Evolutionary conservation across 2,113 vertebrate genomes (phyloP).

Genomic region (Ictalurus punctatus): DNA sequence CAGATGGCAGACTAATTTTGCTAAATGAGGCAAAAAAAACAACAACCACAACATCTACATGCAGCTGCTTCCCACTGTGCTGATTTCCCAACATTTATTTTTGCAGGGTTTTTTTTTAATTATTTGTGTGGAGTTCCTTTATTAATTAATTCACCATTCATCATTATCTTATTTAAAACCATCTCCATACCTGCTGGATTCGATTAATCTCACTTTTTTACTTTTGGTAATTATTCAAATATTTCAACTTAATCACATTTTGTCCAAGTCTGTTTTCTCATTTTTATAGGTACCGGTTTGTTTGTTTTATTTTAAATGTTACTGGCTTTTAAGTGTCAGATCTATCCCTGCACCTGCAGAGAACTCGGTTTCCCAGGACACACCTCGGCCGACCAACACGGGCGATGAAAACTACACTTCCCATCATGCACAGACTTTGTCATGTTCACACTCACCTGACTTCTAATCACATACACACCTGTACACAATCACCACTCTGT

Average conservation of each 20-base stretch:
- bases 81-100: neutral
- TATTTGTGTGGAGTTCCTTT: neutral
- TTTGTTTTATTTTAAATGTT: neutral
- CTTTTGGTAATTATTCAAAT: neutral
- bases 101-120: neutral
- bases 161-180: neutral
- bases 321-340: neutral
- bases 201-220: no score
- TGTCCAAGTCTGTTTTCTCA: neutral
- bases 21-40: slow-evolving; percentile 25
- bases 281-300: neutral
- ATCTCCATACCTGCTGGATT: neutral
- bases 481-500: no score
- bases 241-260: neutral
- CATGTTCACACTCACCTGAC: no score
- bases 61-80: slow-evolving; percentile 24
- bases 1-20: slow-evolving; percentile 15
- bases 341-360: no score
- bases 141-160: neutral
- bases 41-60: neutral
- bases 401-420: no score
- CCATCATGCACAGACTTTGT: no score
- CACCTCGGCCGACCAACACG: no score
- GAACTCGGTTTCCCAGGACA: no score
- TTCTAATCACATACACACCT: no score